Percentiles rank a stretch among this genome's conserved stretches.
These are phyloP conservation scores for Brenthis hecate DNA, from an alignment of 2,888 invertebrate species.

Conservation along the genomic window DNA sequence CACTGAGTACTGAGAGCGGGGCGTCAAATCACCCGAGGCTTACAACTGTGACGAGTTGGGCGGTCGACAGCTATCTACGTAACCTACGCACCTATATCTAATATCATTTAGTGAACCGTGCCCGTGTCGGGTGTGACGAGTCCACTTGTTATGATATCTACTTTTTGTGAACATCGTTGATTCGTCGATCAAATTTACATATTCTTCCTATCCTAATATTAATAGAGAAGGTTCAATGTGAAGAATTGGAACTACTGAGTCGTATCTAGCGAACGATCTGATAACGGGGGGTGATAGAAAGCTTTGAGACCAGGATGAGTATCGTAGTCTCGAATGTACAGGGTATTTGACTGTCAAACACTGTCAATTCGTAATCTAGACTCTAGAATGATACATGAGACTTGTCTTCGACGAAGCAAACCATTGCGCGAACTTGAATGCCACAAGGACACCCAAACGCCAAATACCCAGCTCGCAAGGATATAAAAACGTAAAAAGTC, in stretches of 20 bases:
- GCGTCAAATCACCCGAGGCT: constrained; percentile 19
- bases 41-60: constrained; percentile 31
- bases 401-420: too few relatives aligned
- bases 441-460: constrained; percentile 6
- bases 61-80: constrained; percentile 31
- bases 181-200: constrained; percentile 40
- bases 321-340: constrained; percentile 12
- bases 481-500: constrained; percentile 37
- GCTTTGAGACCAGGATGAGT: constrained; percentile 15
- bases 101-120: constrained; percentile 43
- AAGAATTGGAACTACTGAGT: constrained; percentile 23
- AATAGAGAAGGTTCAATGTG: constrained; percentile 29
- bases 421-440: constrained; percentile 4
- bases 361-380: too few relatives aligned
- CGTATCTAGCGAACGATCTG: constrained; percentile 39
- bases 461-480: constrained; percentile 19
- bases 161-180: constrained; percentile 43
- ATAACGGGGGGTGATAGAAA: constrained; percentile 7
- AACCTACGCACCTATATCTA: constrained; percentile 38
- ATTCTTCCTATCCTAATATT: constrained; percentile 31
- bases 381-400: too few relatives aligned
- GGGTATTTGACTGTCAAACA: constrained; percentile 10
- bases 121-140: constrained; percentile 32
- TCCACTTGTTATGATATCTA: constrained; percentile 46
- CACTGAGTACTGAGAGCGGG: constrained; percentile 18